Conservation (phyloP, 2,888 invertebrate genomes). For the Polymixis flavicincta region DNA sequence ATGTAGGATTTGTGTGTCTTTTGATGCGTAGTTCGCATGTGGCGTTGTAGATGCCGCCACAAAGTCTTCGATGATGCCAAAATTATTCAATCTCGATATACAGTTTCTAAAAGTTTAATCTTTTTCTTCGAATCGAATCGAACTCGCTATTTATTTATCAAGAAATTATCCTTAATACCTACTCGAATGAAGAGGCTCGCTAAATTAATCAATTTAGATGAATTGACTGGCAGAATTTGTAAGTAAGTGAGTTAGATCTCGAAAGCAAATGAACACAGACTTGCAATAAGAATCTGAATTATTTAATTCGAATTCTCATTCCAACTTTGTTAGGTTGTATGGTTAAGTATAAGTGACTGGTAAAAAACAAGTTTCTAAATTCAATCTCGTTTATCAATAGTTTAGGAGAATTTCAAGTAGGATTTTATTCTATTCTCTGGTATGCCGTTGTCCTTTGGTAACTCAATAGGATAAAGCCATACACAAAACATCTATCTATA, state of each 20-base stretch:
- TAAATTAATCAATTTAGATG: slow-evolving; percentile 47
- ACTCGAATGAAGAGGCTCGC: slow-evolving; percentile 1
- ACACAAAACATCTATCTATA: too few relatives aligned
- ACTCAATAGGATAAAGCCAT: too few relatives aligned
- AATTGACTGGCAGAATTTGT: slow-evolving; percentile 27
- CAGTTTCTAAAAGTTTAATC: not conserved
- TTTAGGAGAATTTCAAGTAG: not conserved
- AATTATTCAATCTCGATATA: not conserved
- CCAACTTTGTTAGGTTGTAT: not conserved
- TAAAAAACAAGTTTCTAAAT: not conserved
- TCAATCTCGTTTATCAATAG: not conserved
- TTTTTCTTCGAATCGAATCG: not conserved
- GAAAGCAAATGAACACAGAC: slow-evolving; percentile 10
- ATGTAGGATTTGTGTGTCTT: too few relatives aligned
- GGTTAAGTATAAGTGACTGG: not conserved
- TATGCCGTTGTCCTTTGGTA: not conserved
- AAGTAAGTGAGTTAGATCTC: slow-evolving; percentile 17
- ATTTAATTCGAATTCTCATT: not conserved
- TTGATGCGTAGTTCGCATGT: too few relatives aligned
- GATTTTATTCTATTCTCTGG: not conserved
- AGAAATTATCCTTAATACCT: not conserved
- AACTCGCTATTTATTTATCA: slow-evolving; percentile 4
- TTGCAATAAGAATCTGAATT: not conserved
- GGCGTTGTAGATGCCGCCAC: too few relatives aligned
- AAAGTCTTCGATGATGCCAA: too few relatives aligned